Evolutionary conservation across 1,140 invertebrate genomes (phyloP).

Genomic region (Heliconius hewitsoni): DNA sequence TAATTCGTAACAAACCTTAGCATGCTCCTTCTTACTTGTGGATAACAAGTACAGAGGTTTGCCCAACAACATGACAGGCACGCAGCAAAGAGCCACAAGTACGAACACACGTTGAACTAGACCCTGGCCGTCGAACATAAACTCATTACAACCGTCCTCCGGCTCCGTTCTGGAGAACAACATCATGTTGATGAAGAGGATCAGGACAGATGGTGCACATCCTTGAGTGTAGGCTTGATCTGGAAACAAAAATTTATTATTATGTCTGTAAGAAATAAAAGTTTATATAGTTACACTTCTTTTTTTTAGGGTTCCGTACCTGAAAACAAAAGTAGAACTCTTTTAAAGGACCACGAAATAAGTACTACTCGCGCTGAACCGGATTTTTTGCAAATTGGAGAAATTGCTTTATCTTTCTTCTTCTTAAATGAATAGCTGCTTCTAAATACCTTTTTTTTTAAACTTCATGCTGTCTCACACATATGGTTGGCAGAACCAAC

Average conservation of each 20-base stretch:
- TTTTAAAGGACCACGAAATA: too few relatives aligned
- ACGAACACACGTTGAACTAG: slow-evolving; percentile 88
- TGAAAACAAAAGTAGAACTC: too few relatives aligned
- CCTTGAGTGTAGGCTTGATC: slow-evolving; percentile 75
- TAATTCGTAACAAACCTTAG: slow-evolving; percentile 51
- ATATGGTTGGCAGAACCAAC: too few relatives aligned
- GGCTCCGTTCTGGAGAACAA: slow-evolving; percentile 84
- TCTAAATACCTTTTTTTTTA: too few relatives aligned
- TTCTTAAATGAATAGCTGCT: too few relatives aligned
- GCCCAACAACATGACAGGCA: slow-evolving; percentile 95
- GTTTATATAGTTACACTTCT: too few relatives aligned
- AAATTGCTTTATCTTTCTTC: too few relatives aligned
- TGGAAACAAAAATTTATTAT: neutral
- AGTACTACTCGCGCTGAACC: too few relatives aligned
- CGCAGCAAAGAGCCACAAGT: slow-evolving; percentile 88
- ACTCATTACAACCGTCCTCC: slow-evolving; percentile 83
- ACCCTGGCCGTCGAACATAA: slow-evolving; percentile 88
- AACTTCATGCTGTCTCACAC: too few relatives aligned
- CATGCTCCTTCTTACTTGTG: slow-evolving; percentile 54
- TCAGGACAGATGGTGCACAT: slow-evolving; percentile 94
- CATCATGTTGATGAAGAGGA: slow-evolving; percentile 97
- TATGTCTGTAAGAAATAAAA: too few relatives aligned
- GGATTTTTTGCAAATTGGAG: too few relatives aligned
- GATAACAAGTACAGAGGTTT: slow-evolving; percentile 90
- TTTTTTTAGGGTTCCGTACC: neutral